Percentiles rank a stretch among this genome's conserved stretches.
phyloP scores from a whole-genome alignment of 2,113 vertebrate species.

The Synchiropus splendidus region DNA sequence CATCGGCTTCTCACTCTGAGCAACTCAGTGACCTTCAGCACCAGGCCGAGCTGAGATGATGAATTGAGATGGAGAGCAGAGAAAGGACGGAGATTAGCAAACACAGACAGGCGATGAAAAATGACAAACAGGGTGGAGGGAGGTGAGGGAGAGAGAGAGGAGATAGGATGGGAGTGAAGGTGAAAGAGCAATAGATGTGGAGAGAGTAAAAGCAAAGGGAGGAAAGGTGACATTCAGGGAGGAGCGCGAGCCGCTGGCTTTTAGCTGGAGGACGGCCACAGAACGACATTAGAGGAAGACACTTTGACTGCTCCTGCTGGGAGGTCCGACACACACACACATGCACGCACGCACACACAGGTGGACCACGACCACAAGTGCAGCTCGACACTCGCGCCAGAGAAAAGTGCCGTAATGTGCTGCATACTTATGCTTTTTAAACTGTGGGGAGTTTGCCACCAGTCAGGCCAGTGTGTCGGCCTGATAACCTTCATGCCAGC shows the following conservation, averaged over 20 bases:
- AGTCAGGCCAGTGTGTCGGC: constrained; percentile 32
- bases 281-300: constrained; percentile 53
- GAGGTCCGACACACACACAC: constrained; percentile 27
- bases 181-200: constrained; percentile 10
- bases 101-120: constrained; percentile 64
- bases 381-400: constrained; percentile 27
- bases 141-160: constrained; percentile 4
- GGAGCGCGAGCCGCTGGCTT: constrained; percentile 43
- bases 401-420: constrained; percentile 3
- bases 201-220: constrained; percentile 34
- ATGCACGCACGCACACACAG: constrained; percentile 19
- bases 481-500: constrained; percentile 63
- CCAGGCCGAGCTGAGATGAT: constrained; percentile 58
- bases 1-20: constrained; percentile 54
- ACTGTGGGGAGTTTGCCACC: constrained; percentile 53
- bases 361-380: constrained; percentile 16
- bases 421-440: constrained; percentile 55
- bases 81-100: constrained; percentile 66
- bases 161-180: not conserved
- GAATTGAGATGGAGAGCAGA: constrained; percentile 63
- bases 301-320: constrained; percentile 59
- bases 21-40: constrained; percentile 58
- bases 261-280: constrained; percentile 58
- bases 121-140: constrained; percentile 58
- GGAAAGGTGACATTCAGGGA: constrained; percentile 60